A percentile compares a stretch with the other conserved stretches of the same genome.
Evolutionary conservation across 1,140 invertebrate genomes (phyloP).

Genomic region (Apis dorsata): DNA sequence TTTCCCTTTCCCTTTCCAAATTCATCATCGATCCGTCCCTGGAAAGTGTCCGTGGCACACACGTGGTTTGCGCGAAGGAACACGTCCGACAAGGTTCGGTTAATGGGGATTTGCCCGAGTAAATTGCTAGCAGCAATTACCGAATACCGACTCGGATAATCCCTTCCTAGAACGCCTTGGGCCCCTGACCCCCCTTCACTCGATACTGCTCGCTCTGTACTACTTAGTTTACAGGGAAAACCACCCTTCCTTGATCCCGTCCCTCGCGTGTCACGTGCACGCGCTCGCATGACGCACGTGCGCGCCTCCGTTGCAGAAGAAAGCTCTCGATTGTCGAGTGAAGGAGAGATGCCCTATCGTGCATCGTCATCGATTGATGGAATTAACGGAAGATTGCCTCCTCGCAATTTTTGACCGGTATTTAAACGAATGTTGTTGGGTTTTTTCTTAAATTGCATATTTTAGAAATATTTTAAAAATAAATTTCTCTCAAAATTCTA

Average conservation of each 20-base stretch:
- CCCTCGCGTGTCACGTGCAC: conserved; percentile 70
- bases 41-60: conserved; percentile 21
- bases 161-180: conserved; percentile 62
- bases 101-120: conserved; percentile 72
- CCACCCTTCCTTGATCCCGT: conserved; percentile 60
- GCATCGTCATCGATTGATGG: conserved; percentile 2
- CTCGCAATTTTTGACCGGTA: not conserved
- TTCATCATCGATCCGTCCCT: conserved; percentile 1
- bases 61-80: conserved; percentile 34
- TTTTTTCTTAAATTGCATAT: not conserved
- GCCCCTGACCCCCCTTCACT: conserved; percentile 59
- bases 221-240: conserved; percentile 74
- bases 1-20: conserved; percentile 2
- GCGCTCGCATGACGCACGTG: conserved; percentile 52
- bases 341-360: conserved; percentile 4
- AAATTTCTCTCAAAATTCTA: no score
- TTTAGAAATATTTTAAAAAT: not conserved
- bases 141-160: conserved; percentile 71
- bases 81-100: conserved; percentile 58
- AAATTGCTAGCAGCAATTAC: conserved; percentile 74
- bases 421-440: not conserved
- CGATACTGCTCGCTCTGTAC: conserved; percentile 45
- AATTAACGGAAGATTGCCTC: conserved; percentile 1
- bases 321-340: conserved; percentile 46
- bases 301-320: conserved; percentile 70